Base-by-base conservation (phyloP, 2,888 invertebrate species). In the Dyspetes luteomarginatus region DNA sequence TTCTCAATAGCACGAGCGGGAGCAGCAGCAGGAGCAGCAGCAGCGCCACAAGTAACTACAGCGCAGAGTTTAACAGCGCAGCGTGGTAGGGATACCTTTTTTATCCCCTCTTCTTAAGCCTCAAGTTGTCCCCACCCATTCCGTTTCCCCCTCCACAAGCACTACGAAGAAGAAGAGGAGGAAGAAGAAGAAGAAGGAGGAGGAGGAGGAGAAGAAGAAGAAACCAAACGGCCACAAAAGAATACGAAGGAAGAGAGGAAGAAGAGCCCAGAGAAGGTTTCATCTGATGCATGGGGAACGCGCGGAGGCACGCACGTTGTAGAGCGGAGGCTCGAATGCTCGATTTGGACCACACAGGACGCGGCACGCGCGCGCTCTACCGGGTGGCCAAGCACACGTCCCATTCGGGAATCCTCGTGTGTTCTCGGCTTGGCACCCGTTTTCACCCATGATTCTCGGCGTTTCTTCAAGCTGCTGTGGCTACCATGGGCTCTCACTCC, bases 291-390 rank as follows among this genome's bases (percentile, higher is more conserved):
- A 77, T 69, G 69, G 78, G 45, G 72, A 81, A 83, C 80, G 80
- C 69, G 71, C 56, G 48, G 72, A 74, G 73, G 78, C 81, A 81
- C 67, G 82, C 81, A 80, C 83, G 83, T 83, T 72, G 81, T 83
- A 81, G 82, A 81, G 77, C 74, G 72, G 81, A 84, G 83, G 78
- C 85, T 82, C 85, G 43, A 67, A 58, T 55, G 48, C 48, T 82
- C 75, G 55, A 52, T 62, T 80, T 82, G 93, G 95, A 95, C 95
- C 95, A 95, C 95, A 95, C 95, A 95, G 94, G 93, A 93, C 91
- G 95, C 94, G 95, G 95, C 95, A 95, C 95, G 95, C 95, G 95
- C 94, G 94, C 93, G 93, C 93, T 94, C 94, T 94, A 91, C 90
- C 91, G 93, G 93, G 90, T 91, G 90, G 91, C 87, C 92, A 88